Evolutionary conservation across 92 coral and sea anemone species (phyloP).

Genomic region (Porites cylindrica): DNA sequence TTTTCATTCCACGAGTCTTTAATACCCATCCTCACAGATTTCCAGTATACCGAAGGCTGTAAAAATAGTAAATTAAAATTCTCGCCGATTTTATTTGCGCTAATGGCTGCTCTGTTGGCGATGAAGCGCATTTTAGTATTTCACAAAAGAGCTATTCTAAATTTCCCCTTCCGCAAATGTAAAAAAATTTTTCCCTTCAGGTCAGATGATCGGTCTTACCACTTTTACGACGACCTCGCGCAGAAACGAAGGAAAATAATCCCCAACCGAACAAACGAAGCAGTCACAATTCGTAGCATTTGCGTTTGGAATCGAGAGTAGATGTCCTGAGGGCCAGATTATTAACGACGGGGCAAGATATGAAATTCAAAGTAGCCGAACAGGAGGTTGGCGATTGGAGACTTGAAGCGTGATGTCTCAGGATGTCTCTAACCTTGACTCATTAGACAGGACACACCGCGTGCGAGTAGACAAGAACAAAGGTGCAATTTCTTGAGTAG

Average conservation of each 20-base stretch:
- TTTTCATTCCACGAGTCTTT: no score
- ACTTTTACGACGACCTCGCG: not conserved
- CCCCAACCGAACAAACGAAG: not conserved
- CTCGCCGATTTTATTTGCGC: constrained; percentile 20
- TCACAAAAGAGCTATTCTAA: not conserved
- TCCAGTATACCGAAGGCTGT: no score
- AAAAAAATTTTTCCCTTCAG: not conserved
- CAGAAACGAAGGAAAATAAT: not conserved
- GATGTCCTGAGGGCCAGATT: constrained; percentile 11
- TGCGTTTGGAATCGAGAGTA: not conserved
- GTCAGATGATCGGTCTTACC: not conserved
- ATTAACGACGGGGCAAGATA: not conserved
- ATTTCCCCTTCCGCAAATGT: constrained; percentile 38
- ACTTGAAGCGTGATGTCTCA: no score
- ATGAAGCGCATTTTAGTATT: constrained; percentile 4
- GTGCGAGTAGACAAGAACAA: not conserved
- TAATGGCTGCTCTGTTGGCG: not conserved
- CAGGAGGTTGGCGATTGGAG: constrained; percentile 13
- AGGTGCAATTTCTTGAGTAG: constrained; percentile 8
- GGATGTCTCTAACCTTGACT: not conserved
- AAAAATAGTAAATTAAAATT: constrained; percentile 19
- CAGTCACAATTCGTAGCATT: constrained; percentile 11
- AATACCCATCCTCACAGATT: no score
- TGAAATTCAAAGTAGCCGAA: constrained; percentile 28
- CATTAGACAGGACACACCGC: not conserved